Evolutionary conservation across 1,140 invertebrate species (phyloP).

Genomic region (Drosophila pachea): DNA sequence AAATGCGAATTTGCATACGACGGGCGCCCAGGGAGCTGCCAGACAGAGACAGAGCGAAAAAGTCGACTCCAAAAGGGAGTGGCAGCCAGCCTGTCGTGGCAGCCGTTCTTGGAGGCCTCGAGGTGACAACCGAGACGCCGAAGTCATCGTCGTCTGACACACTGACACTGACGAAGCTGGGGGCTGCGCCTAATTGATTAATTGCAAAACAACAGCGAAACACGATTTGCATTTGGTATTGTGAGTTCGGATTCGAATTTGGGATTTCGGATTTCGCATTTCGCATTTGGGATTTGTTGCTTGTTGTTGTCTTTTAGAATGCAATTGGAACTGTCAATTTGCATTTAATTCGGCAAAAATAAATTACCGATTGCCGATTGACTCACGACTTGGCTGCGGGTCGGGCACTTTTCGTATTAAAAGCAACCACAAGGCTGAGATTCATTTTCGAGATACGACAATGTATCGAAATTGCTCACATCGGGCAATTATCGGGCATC

Average conservation of each 20-base stretch:
- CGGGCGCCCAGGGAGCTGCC: conserved; percentile 25
- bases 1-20: conserved; percentile 65
- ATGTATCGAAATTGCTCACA: conserved; percentile 34
- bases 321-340: conserved; percentile 76
- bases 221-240: conserved; percentile 74
- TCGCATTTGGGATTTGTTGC: conserved; percentile 26
- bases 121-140: conserved; percentile 56
- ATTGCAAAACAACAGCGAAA: conserved; percentile 72
- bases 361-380: conserved; percentile 71
- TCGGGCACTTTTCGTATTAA: conserved; percentile 54
- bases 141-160: conserved; percentile 49
- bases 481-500: conserved; percentile 32
- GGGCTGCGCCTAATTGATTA: conserved; percentile 74
- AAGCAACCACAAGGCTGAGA: conserved; percentile 50
- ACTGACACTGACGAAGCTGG: conserved; percentile 58
- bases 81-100: conserved; percentile 28
- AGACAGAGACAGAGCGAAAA: conserved; percentile 9
- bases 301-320: conserved; percentile 44
- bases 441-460: conserved; percentile 47
- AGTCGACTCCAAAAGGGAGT: conserved; percentile 52
- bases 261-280: conserved; percentile 50
- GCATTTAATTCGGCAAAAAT: conserved; percentile 76
- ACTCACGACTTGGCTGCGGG: conserved; percentile 65
- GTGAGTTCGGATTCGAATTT: too few species aligned
- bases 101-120: conserved; percentile 55